Evolutionary conservation across 2,797 vertebrate genomes (phyloP), one percentile per base, ranked within the genome.

Genomic region (Tokudaia muenninki): DNA sequence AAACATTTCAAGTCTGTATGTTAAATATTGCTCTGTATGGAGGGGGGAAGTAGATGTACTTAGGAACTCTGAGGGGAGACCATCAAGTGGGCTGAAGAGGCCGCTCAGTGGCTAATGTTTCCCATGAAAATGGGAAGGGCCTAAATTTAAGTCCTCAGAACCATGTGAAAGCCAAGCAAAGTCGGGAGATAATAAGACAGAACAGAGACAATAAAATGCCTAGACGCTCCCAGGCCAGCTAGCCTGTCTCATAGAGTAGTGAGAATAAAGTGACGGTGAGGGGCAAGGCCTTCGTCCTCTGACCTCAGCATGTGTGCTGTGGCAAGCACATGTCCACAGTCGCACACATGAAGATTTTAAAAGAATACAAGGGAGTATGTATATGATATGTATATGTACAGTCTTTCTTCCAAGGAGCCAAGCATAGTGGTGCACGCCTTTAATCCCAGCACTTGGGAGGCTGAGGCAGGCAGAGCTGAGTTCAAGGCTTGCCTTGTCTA

Each of bases 1-100:
- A 57, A 92, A 59, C 63, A 26, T 74, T n/a, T 72, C 44, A 88
- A 88, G 37, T 75, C 17, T 75, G 59, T 75, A 21, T 88, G 12
- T 75, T 75, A 75, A 72, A 59, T 44, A 44, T 19, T 88, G 70
- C 41, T 52, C 6, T 37, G 50, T 81, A 14, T 6, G 55, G 14
- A 79, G 8, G 34, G 59, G 11, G 52, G 79, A 90, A 65, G n/a
- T 55, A 96, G 89, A 74, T 74, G 44, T 24, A 87, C 72, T 94
- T 90, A 70, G 70, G 77, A 94, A 72, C 90, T 74, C 17, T 95
- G 24, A 22, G 26, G 67, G 34, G n/a, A 84, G 82, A 65, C 0
- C 22, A 47, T 31, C 17, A 61, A 1, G 16, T 31, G 41, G 16
- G 17, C 19, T 50, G 61, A 22, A 67, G 41, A 37, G 65, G 8